Evolutionary conservation across 1,140 invertebrate genomes (phyloP), one percentile per base, ranked within the genome.

Genomic region (Reticulitermes speratus): DNA sequence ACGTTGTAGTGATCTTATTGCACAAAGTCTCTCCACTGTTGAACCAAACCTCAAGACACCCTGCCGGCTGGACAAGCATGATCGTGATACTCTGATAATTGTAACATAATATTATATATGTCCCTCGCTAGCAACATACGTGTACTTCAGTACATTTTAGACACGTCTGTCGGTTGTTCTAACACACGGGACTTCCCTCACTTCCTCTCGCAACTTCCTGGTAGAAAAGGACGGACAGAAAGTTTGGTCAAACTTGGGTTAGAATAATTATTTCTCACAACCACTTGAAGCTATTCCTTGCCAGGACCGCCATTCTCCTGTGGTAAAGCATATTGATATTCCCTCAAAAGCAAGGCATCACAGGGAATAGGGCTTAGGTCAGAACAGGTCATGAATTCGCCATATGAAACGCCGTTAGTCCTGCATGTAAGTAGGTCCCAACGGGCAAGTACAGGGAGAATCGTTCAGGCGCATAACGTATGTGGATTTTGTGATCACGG

Each of bases 201-300:
- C 25, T 75, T 75, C 65, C n/a, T 75, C n/a, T 75, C 7, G 6
- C n/a, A 75, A 9, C n/a, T 75, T 75, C 65, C n/a, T 30, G n/a
- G 25, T 9, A 30, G 65, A 75, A 25, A 11, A 75, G 25, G n/a
- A 75, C n/a, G 7, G 65, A 75, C 25, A 30, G n/a, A 30, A 75
- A 75, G 65, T 75, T 75, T 75, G 65, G 25, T 75, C n/a, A 75
- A 30, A 30, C 25, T 75, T 30, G 1, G 25, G 25, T 75, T 75
- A 30, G 25, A 75, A 75, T 75, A 75, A 75, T 75, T 75, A 75
- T 30, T 75, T 75, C n/a, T 75, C 65, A 75, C 65, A 30, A 75
- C 25, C n/a, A 30, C 65, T 75, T 75, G 0, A 75, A n/a, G 65
- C 65, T 30, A n/a, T 30, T 75, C 65, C n/a, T 14, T 75, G 25